Evolutionary conservation across 2,888 invertebrate genomes (phyloP).

Genomic region (Ectemnius cavifrons): DNA sequence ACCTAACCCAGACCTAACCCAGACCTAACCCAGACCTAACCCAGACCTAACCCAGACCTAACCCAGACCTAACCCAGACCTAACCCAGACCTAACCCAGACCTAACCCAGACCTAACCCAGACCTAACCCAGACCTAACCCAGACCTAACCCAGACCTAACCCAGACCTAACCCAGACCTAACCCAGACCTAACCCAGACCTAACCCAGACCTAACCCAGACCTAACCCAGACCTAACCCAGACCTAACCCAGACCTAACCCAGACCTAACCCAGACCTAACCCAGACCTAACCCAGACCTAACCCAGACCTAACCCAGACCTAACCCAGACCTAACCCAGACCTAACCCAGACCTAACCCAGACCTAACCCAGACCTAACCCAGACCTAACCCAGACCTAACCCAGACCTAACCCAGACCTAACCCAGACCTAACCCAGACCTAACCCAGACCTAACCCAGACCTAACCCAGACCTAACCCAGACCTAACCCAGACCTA

Average conservation of each 20-base stretch:
- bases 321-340: slow-evolving; percentile 19
- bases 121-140: slow-evolving; percentile 17
- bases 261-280: slow-evolving; percentile 10
- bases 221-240: slow-evolving; percentile 17
- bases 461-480: too few species aligned
- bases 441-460: too few species aligned
- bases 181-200: slow-evolving; percentile 17
- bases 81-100: slow-evolving; percentile 19
- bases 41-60: slow-evolving; percentile 17
- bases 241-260: slow-evolving; percentile 19
- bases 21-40: slow-evolving; percentile 17
- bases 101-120: slow-evolving; percentile 19
- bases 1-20: slow-evolving; percentile 19
- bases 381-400: too few species aligned
- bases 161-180: slow-evolving; percentile 17
- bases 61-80: slow-evolving; percentile 19
- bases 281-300: slow-evolving; percentile 15
- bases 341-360: slow-evolving; percentile 17
- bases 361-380: background rate
- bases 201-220: slow-evolving; percentile 19
- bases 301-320: slow-evolving; percentile 16
- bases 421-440: too few species aligned
- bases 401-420: too few species aligned
- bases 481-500: too few species aligned
- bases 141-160: slow-evolving; percentile 17